Conservation (phyloP, 2,113 vertebrate species). For the Mormoops blainvillei region DNA sequence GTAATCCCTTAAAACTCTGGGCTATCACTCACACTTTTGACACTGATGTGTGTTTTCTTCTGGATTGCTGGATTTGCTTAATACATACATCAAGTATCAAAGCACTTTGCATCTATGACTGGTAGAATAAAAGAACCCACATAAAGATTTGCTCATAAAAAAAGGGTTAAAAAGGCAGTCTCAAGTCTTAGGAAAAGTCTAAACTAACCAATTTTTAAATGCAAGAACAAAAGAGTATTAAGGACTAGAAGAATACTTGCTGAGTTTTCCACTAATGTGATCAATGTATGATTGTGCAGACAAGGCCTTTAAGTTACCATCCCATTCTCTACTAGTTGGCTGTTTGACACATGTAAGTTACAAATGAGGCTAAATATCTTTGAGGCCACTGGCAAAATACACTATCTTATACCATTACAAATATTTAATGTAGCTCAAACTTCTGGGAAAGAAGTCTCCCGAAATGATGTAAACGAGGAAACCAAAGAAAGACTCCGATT, state of each 20-base stretch:
- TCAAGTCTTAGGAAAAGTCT: slow-evolving; percentile 2
- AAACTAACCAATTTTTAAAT: slow-evolving; percentile 24
- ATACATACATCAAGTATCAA: slow-evolving; percentile 47
- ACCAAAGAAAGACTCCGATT: neutral
- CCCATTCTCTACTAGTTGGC: neutral
- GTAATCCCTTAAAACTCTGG: slow-evolving; percentile 43
- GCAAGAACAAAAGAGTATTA: neutral
- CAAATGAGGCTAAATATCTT: neutral
- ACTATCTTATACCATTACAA: neutral
- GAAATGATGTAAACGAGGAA: slow-evolving; percentile 26
- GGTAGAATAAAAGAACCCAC: slow-evolving; percentile 10
- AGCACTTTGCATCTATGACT: neutral
- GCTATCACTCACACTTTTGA: slow-evolving; percentile 22
- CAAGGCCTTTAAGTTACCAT: neutral
- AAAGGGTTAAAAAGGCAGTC: neutral
- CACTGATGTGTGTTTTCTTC: slow-evolving; percentile 37
- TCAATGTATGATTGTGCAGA: neutral
- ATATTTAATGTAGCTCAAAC: neutral
- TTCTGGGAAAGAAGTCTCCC: neutral
- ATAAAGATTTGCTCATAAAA: slow-evolving; percentile 36
- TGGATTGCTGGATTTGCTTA: slow-evolving; percentile 43
- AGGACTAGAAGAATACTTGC: neutral
- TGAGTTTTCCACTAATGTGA: neutral
- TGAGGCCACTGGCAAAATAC: neutral
- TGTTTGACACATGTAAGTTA: neutral